Conservation (phyloP, 2,888 invertebrate species). For the Brenthis ino region DNA sequence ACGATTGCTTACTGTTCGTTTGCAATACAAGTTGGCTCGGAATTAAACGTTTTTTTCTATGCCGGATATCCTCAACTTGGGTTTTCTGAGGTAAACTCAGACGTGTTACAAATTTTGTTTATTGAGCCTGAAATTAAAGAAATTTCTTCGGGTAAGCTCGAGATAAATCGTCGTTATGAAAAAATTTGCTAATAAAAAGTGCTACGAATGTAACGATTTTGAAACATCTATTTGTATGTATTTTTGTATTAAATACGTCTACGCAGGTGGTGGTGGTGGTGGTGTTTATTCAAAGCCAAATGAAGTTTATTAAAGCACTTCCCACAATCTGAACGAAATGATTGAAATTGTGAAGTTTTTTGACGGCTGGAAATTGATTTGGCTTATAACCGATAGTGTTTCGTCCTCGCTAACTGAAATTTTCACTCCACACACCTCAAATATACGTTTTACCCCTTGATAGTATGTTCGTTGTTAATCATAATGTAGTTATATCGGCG, state of each 20-base stretch:
- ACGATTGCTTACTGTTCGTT: slow-evolving; percentile 10
- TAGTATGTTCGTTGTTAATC: slow-evolving; percentile 4
- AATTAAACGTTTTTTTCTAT: slow-evolving; percentile 6
- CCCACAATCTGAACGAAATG: slow-evolving; percentile 9
- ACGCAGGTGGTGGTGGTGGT: neutral
- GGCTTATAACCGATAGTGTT: slow-evolving; percentile 36
- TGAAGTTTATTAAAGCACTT: slow-evolving; percentile 11
- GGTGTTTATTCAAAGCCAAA: neutral
- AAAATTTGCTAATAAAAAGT: too few species aligned
- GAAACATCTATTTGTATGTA: too few species aligned
- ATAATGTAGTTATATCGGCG: slow-evolving; percentile 13
- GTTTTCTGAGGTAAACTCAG: neutral
- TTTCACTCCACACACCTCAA: slow-evolving; percentile 22
- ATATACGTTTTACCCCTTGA: slow-evolving; percentile 19
- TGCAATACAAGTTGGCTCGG: neutral
- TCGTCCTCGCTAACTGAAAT: slow-evolving; percentile 39
- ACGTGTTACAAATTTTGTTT: neutral
- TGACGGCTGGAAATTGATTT: slow-evolving; percentile 39
- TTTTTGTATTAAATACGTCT: too few species aligned
- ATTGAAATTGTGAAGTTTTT: slow-evolving; percentile 31
- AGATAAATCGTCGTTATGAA: neutral
- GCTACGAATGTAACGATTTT: too few species aligned
- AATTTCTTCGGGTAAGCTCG: neutral
- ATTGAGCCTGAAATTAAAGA: neutral
- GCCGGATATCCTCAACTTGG: slow-evolving; percentile 6